Conservation (phyloP, 2,113 vertebrate species). For the Diphyllodes magnificus region DNA sequence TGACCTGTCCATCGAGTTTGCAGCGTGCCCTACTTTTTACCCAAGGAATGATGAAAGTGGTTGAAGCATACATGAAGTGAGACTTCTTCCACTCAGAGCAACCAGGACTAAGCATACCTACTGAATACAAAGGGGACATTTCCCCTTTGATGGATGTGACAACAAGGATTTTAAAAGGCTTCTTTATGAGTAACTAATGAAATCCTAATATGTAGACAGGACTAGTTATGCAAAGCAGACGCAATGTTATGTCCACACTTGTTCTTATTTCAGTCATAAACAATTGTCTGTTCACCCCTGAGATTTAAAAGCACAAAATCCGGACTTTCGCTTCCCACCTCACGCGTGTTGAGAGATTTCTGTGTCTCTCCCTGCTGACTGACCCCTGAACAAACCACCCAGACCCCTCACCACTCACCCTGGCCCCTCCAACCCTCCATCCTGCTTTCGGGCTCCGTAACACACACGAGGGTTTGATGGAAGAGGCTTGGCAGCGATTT, state of each 20-base stretch:
- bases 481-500: not conserved
- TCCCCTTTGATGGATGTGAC: not conserved
- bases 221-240: not conserved
- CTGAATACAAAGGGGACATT: not conserved
- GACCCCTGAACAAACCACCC: not conserved
- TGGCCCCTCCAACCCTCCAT: not conserved
- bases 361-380: not conserved
- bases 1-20: not conserved
- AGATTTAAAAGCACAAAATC: not conserved
- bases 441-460: accelerated
- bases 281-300: too few relatives aligned
- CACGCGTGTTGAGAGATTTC: not conserved
- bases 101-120: not conserved
- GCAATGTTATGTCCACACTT: not conserved
- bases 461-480: accelerated
- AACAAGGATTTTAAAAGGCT: not conserved
- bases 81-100: not conserved
- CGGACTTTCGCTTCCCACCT: not conserved
- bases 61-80: not conserved
- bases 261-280: not conserved
- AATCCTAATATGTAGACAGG: not conserved
- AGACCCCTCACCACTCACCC: not conserved
- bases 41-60: not conserved
- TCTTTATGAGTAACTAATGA: not conserved
- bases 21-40: not conserved